phyloP scores from a whole-genome alignment of 2,113 vertebrate species.

The Antigone vipio region DNA sequence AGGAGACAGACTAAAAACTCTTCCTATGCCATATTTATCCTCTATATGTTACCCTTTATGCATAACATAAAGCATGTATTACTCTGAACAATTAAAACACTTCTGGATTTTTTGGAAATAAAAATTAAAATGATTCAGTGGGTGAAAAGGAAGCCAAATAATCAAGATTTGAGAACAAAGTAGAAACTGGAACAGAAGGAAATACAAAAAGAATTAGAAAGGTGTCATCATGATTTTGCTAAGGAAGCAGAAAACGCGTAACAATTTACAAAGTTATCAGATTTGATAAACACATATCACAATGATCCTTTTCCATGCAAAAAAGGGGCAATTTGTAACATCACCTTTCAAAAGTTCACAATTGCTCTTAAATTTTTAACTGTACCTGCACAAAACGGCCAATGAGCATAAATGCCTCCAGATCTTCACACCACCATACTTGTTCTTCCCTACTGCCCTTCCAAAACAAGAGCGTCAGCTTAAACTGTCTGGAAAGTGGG shows the following conservation, averaged over 20 bases:
- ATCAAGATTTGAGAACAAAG: background rate
- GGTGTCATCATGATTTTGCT: background rate
- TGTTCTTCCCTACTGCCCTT: background rate
- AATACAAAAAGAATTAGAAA: background rate
- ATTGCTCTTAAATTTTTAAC: background rate
- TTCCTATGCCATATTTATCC: background rate
- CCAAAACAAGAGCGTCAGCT: background rate
- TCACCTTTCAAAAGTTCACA: background rate
- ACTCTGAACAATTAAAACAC: background rate
- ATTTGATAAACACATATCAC: background rate
- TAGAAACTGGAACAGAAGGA: background rate
- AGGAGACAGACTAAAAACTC: background rate
- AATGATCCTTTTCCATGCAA: background rate
- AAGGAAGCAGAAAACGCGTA: background rate
- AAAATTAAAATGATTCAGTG: background rate
- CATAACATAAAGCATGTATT: background rate
- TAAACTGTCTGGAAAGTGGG: background rate
- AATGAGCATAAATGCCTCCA: background rate
- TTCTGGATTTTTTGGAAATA: background rate
- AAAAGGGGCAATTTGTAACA: background rate
- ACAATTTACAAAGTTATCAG: background rate
- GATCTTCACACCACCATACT: background rate
- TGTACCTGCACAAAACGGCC: background rate
- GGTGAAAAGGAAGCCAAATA: background rate
- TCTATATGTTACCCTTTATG: background rate